These are phyloP conservation scores for Lithodes maja DNA, from an alignment of 2,888 invertebrate genomes.

Conservation along the genomic window DNA sequence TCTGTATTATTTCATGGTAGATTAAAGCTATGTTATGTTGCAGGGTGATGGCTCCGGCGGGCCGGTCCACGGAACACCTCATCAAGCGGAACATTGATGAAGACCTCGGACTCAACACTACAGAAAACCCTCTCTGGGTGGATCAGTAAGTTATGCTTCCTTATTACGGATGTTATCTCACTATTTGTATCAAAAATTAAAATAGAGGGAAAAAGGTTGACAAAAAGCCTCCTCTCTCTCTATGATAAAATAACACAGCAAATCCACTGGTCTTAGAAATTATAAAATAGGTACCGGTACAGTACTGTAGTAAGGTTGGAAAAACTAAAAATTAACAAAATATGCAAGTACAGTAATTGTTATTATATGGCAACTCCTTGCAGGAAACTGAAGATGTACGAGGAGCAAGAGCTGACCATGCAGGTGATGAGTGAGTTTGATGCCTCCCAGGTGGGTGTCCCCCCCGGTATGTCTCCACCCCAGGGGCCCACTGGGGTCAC, in stretches of 20 bases:
- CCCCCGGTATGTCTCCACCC: slow-evolving; percentile 6
- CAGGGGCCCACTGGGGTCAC: slow-evolving; percentile 45
- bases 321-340: too few relatives aligned
- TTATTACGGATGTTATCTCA: too few relatives aligned
- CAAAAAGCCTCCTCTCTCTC: too few relatives aligned
- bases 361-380: background rate
- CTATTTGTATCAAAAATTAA: too few relatives aligned
- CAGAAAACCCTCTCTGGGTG: slow-evolving; percentile 94
- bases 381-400: slow-evolving; percentile 89
- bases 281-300: too few relatives aligned
- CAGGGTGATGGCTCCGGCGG: slow-evolving; percentile 87
- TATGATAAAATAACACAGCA: too few relatives aligned
- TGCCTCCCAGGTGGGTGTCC: slow-evolving; percentile 68
- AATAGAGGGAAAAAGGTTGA: too few relatives aligned
- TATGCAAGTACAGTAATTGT: too few relatives aligned
- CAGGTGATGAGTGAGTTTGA: slow-evolving; percentile 90
- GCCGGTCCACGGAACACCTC: slow-evolving; percentile 87
- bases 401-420: slow-evolving; percentile 95
- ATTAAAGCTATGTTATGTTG: slow-evolving; percentile 41
- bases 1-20: too few relatives aligned
- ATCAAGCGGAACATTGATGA: slow-evolving; percentile 82
- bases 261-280: too few relatives aligned
- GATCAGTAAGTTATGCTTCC: slow-evolving; percentile 82
- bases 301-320: too few relatives aligned
- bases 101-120: slow-evolving; percentile 88